These are phyloP conservation scores for Lutjanus argentimaculatus DNA, from an alignment of 2,797 vertebrate genomes.

Conservation along the genomic window DNA sequence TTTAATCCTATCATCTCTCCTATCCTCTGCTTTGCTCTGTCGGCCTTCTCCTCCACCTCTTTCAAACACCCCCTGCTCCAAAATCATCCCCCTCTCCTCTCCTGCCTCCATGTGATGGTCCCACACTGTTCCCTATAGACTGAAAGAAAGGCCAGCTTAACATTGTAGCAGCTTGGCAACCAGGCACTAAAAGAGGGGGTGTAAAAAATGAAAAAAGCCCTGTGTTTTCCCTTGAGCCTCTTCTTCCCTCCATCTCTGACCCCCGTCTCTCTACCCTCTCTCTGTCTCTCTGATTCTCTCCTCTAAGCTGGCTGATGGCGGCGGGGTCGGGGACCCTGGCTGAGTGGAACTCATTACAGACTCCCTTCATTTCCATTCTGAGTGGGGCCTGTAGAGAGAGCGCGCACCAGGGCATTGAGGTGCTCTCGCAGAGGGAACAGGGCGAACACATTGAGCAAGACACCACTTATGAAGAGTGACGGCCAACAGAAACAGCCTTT, in stretches of 20 bases:
- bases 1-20: conserved; percentile 64
- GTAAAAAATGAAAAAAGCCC: conserved; percentile 59
- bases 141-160: conserved; percentile 85
- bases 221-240: conserved; percentile 81
- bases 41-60: conserved; percentile 49
- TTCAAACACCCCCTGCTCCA: conserved; percentile 37
- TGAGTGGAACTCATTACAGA: conserved; percentile 88
- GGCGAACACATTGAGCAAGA: conserved; percentile 84
- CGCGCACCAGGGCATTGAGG: conserved; percentile 77
- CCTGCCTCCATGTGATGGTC: conserved; percentile 67
- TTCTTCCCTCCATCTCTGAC: conserved; percentile 82
- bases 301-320: conserved; percentile 82
- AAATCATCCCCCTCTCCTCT: conserved; percentile 62
- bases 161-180: conserved; percentile 86
- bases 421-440: conserved; percentile 78
- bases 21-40: conserved; percentile 58
- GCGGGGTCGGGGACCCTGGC: conserved; percentile 83
- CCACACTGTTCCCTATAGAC: conserved; percentile 80
- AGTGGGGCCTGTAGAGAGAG: conserved; percentile 83
- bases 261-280: conserved; percentile 77
- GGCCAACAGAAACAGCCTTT: conserved; percentile 85
- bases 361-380: conserved; percentile 89
- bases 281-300: conserved; percentile 82
- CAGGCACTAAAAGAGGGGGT: conserved; percentile 73
- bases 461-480: conserved; percentile 87